These are phyloP conservation scores for Drosophila paramelanica DNA, from an alignment of 2,888 invertebrate genomes.

Conservation along the genomic window DNA sequence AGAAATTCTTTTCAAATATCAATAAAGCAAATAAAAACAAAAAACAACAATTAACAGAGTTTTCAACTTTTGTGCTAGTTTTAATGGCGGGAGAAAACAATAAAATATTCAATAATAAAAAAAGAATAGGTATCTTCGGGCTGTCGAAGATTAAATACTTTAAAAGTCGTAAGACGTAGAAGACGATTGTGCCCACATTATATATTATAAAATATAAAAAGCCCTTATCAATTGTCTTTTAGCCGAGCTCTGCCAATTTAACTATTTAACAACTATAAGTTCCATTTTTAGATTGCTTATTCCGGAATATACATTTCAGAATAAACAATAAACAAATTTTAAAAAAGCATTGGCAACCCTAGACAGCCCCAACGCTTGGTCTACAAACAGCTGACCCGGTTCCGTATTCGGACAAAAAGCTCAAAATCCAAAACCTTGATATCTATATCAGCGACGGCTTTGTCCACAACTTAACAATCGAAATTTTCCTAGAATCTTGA, in stretches of 20 bases:
- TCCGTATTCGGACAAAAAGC: not conserved
- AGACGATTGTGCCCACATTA: too few relatives aligned
- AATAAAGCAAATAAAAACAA: constrained; percentile 72
- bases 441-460: too few relatives aligned
- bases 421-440: too few relatives aligned
- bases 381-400: not conserved
- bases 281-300: too few relatives aligned
- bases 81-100: not conserved
- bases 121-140: not conserved
- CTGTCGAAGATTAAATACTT: not conserved
- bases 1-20: constrained; percentile 82
- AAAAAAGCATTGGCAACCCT: not conserved
- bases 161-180: too few relatives aligned
- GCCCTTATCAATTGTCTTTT: too few relatives aligned
- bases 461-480: not conserved
- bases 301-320: too few relatives aligned
- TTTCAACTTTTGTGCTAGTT: not conserved
- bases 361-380: not conserved
- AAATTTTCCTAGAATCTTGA: not conserved
- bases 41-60: constrained; percentile 12
- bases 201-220: too few relatives aligned
- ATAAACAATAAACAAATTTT: not conserved
- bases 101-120: not conserved
- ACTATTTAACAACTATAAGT: too few relatives aligned
- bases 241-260: too few relatives aligned